Conservation (phyloP, 1,140 invertebrate species). For the Palaemon carinicauda region DNA sequence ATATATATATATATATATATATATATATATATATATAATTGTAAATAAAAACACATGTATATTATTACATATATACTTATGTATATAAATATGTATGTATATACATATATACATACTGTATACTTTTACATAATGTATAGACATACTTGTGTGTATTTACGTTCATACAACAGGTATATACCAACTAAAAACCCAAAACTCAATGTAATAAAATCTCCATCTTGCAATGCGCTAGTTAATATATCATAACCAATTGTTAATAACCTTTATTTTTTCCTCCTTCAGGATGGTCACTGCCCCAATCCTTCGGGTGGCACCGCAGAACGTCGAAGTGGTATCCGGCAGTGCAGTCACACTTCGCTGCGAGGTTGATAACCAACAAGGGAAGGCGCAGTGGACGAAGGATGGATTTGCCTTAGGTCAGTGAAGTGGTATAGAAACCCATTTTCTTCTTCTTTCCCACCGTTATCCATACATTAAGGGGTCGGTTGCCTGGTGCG, state of each 20-base stretch:
- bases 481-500: too few relatives aligned
- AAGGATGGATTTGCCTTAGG: conserved; percentile 36
- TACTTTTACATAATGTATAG: too few relatives aligned
- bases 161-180: too few relatives aligned
- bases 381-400: conserved; percentile 46
- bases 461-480: too few relatives aligned
- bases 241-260: background rate
- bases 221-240: background rate
- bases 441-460: too few relatives aligned
- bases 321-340: conserved; percentile 34
- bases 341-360: background rate
- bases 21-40: background rate
- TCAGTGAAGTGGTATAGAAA: conserved; percentile 10
- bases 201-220: background rate
- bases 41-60: background rate
- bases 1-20: background rate
- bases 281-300: conserved; percentile 32
- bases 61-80: too few relatives aligned
- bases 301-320: conserved; percentile 26
- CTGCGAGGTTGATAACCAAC: conserved; percentile 33
- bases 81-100: too few relatives aligned
- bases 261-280: background rate
- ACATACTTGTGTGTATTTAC: too few relatives aligned
- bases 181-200: background rate
- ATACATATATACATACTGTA: too few relatives aligned